These are phyloP conservation scores for Orestias chungarensis DNA, from an alignment of 2,797 vertebrate species.

Conservation along the genomic window DNA sequence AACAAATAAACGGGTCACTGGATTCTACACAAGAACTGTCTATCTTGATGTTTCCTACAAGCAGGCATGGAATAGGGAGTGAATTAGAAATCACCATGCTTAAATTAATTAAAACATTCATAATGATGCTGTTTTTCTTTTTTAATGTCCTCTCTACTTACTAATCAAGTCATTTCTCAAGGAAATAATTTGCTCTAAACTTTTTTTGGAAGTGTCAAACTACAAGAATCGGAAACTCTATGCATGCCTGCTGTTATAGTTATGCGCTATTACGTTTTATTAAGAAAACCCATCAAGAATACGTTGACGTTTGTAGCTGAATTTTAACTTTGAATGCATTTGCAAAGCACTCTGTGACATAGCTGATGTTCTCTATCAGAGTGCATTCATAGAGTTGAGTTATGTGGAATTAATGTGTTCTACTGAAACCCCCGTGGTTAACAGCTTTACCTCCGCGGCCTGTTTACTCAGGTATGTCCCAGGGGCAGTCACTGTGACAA, in stretches of 20 bases:
- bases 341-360: not conserved
- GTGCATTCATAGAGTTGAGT: slow-evolving; percentile 1
- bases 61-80: not conserved
- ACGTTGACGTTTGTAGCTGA: not conserved
- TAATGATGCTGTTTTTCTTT: not conserved
- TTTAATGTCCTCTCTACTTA: not conserved
- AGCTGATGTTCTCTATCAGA: not conserved
- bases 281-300: not conserved
- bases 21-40: not conserved
- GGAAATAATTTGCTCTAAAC: too few relatives aligned
- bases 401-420: slow-evolving; percentile 5
- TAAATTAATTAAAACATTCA: not conserved
- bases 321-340: not conserved
- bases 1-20: not conserved
- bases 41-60: not conserved
- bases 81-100: not conserved
- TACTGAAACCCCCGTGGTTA: slow-evolving; percentile 17
- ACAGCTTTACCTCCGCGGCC: slow-evolving; percentile 21
- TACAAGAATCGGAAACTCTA: too few relatives aligned
- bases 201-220: too few relatives aligned
- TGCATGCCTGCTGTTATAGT: too few relatives aligned
- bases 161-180: too few relatives aligned
- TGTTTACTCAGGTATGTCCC: slow-evolving; percentile 39
- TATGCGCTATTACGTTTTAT: not conserved
- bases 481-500: slow-evolving; percentile 50